Conservation (phyloP, 1,140 invertebrate genomes). For the Brachionus calyciflorus region DNA sequence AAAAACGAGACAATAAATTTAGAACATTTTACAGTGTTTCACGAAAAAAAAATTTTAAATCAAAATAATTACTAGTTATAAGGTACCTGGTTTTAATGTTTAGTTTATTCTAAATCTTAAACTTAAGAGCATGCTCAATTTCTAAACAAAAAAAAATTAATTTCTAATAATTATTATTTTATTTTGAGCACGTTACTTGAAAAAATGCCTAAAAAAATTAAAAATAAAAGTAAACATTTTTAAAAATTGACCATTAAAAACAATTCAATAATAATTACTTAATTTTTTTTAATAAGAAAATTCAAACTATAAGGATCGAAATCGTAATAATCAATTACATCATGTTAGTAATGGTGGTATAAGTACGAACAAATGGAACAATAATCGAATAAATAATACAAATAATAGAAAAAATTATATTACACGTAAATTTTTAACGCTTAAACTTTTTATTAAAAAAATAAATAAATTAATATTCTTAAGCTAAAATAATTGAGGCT, state of each 20-base stretch:
- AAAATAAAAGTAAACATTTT: neutral
- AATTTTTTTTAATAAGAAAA: neutral
- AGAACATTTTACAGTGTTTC: too few relatives aligned
- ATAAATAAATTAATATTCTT: neutral
- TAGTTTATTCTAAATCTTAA: too few relatives aligned
- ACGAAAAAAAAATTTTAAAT: too few relatives aligned
- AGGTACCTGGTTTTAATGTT: too few relatives aligned
- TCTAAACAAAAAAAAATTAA: too few relatives aligned
- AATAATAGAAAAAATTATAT: slow-evolving; percentile 30
- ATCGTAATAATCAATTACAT: slow-evolving; percentile 13
- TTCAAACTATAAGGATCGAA: neutral
- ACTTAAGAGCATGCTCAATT: too few relatives aligned
- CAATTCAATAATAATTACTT: neutral
- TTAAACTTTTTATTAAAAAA: neutral
- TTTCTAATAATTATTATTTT: too few relatives aligned
- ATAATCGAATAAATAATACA: neutral
- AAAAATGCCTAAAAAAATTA: slow-evolving; percentile 30
- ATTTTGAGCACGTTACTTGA: neutral
- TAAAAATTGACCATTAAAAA: neutral
- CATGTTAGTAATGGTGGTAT: neutral
- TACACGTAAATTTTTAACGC: neutral
- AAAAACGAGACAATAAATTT: too few relatives aligned
- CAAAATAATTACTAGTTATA: too few relatives aligned
- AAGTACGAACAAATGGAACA: neutral
- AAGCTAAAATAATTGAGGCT: slow-evolving; percentile 12